Conservation (phyloP, 2,888 invertebrate species). For the Epiblema foenella region DNA sequence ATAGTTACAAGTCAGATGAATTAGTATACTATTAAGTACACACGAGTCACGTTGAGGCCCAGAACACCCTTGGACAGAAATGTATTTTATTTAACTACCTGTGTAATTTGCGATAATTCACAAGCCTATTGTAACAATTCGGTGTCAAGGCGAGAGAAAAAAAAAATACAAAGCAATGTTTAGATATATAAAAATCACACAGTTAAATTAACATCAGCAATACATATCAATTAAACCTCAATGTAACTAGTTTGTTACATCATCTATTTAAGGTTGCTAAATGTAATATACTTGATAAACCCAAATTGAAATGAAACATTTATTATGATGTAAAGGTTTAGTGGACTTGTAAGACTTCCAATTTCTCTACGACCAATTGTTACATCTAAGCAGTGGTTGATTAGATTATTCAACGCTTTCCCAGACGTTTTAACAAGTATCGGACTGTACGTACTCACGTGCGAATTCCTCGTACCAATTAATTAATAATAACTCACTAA, state of each 20-base stretch:
- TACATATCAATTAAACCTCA: background rate
- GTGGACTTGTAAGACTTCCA: no score
- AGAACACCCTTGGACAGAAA: background rate
- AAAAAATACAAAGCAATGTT: conserved; percentile 26
- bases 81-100: background rate
- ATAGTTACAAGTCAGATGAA: no score
- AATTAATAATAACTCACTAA: conserved; percentile 71
- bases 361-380: background rate
- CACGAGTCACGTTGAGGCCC: no score
- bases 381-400: background rate
- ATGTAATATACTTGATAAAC: no score
- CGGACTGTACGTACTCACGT: conserved; percentile 44
- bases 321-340: no score
- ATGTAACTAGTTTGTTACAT: no score
- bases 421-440: conserved; percentile 20
- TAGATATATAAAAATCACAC: background rate
- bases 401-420: conserved; percentile 2
- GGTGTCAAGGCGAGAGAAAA: conserved; percentile 30
- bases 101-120: conserved; percentile 8
- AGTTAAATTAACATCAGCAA: background rate
- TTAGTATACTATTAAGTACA: no score
- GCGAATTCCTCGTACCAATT: conserved; percentile 57
- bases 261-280: no score
- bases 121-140: conserved; percentile 10
- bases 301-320: no score